Base-by-base conservation (phyloP, 2,797 vertebrate genomes). In the Rhinoraja longicauda region DNA sequence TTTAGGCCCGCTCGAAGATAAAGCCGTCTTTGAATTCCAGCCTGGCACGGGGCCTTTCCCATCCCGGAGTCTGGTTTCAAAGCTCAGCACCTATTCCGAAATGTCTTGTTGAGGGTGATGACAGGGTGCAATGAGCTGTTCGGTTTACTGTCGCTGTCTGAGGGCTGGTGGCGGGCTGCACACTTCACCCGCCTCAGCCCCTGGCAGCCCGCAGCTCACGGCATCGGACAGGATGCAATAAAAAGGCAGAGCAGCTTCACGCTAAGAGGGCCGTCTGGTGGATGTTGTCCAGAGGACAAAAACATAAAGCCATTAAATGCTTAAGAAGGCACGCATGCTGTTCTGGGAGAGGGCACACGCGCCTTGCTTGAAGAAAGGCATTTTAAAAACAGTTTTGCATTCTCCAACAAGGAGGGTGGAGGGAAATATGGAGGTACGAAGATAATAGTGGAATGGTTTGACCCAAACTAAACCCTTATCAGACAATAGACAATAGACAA, bases 1-100 rank as follows among this genome's bases (percentile, higher is more conserved):
- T 0, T 81, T 17, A 93, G 92, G 84, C 93, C 93, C 70, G 90
- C 92, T 95, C 95, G 93, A 95, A 94, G 91, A 94, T 95, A 94
- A 95, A 93, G 94, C 93, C 0, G 81, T 94, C 93, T 94, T 93
- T 91, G 95, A 94, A 94, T 94, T 94, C 94, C 94, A 93, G 93
- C 93, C 93, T 94, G 93, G 93, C 93, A 93, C 93, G 93, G 93
- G 90, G 93, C 94, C 93, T 94, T 24, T 94, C 92, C 95, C 93
- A 59, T 94, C 95, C 95, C 95, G 94, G 95, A 95, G 95, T 95
- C 94, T 95, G 94, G 95, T 95, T 96, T 95, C 94, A 94, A 94
- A 95, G 94, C 93, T 95, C 94, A 95, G 93, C 94, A 94, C 94
- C 93, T 93, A 29, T 75, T 75, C 93, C 93, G 95, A 95, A 95